A percentile compares a stretch with the other conserved stretches of the same genome.
Conservation (phyloP, 1,140 invertebrate species). For the Apis laboriosa region DNA sequence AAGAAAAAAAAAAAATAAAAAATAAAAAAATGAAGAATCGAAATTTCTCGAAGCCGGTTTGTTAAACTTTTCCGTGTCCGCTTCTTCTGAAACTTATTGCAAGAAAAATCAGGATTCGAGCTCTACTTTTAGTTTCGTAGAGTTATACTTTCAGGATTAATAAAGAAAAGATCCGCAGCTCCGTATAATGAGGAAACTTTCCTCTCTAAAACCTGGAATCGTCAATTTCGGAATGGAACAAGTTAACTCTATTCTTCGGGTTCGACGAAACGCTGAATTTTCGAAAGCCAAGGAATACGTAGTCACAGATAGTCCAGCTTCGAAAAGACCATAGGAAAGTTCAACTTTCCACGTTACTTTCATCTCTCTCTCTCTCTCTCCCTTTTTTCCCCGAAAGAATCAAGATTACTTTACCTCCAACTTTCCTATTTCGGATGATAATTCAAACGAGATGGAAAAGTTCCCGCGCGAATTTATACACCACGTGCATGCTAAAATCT, state of each 20-base stretch:
- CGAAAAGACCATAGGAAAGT: background rate
- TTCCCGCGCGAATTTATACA: too few relatives aligned
- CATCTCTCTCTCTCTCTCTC: too few relatives aligned
- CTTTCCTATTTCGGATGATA: too few relatives aligned
- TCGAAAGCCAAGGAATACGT: background rate
- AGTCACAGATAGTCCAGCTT: too few relatives aligned
- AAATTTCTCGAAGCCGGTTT: background rate
- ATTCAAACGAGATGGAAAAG: too few relatives aligned
- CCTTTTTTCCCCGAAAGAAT: too few relatives aligned
- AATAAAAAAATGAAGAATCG: slow-evolving; percentile 5
- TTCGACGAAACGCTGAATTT: background rate
- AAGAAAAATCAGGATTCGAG: slow-evolving; percentile 28
- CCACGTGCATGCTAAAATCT: too few relatives aligned
- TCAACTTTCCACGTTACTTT: background rate
- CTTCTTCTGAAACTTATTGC: slow-evolving; percentile 16
- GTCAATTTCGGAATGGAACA: slow-evolving; percentile 31
- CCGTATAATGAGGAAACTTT: slow-evolving; percentile 37
- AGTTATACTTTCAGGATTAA: slow-evolving; percentile 36
- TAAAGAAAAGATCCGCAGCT: slow-evolving; percentile 25
- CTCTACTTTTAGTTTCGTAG: background rate
- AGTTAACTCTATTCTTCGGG: background rate
- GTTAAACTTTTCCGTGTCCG: slow-evolving; percentile 18
- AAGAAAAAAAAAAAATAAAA: background rate
- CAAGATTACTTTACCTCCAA: too few relatives aligned
- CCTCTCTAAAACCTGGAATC: slow-evolving; percentile 25